A percentile compares a stretch with the other conserved stretches of the same genome.
phyloP scores from a whole-genome alignment of 2,888 invertebrate genomes.

The Troilus luridus region DNA sequence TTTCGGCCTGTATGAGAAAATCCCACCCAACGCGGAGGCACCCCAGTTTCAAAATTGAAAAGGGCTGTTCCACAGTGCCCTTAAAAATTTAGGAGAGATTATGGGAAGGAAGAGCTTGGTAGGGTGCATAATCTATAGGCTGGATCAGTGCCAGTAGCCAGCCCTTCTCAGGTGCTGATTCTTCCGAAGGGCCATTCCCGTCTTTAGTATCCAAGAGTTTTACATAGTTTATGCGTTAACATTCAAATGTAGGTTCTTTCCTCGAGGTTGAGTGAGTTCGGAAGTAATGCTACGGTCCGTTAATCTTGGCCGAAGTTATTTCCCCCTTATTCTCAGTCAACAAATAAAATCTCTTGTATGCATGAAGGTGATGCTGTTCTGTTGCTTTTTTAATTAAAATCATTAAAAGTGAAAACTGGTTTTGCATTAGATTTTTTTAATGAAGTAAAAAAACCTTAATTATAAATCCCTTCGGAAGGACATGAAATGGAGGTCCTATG shows the following conservation, averaged over 20 bases:
- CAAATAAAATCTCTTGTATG: background rate
- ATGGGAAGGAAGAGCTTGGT: background rate
- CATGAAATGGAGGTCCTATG: too few relatives aligned
- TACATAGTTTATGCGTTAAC: background rate
- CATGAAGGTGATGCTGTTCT: too few relatives aligned
- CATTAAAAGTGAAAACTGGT: too few relatives aligned
- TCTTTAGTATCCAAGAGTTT: background rate
- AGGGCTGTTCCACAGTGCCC: background rate
- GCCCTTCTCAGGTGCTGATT: background rate
- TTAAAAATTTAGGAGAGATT: constrained; percentile 30
- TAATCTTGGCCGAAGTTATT: background rate
- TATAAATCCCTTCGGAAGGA: too few relatives aligned
- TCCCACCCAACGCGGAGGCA: background rate
- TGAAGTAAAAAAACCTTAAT: too few relatives aligned
- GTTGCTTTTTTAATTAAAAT: too few relatives aligned
- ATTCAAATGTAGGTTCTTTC: background rate
- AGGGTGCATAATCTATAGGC: constrained; percentile 11
- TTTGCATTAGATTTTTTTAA: too few relatives aligned
- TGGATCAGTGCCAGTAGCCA: background rate
- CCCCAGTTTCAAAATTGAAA: background rate
- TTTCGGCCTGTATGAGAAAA: background rate
- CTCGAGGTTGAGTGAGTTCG: background rate
- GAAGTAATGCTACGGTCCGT: background rate
- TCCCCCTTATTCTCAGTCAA: background rate
- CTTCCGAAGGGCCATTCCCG: background rate